A percentile compares a stretch with the other conserved stretches of the same genome.
Conservation (phyloP, 1,140 invertebrate species). For the Anastatus disparis region DNA sequence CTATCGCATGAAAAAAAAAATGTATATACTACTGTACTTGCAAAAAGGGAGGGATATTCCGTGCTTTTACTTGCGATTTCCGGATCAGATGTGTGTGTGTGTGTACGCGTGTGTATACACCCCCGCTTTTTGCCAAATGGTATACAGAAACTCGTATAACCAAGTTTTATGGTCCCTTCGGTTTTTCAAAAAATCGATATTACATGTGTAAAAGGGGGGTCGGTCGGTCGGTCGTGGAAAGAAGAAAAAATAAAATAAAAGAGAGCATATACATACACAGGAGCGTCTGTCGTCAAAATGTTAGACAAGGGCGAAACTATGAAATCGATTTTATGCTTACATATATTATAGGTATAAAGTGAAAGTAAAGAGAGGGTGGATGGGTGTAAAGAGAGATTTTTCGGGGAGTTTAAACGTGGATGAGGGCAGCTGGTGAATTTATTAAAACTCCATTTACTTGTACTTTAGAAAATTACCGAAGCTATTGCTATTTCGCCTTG, state of each 20-base stretch:
- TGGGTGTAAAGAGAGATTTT: too few species aligned
- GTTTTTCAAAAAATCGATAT: constrained; percentile 20
- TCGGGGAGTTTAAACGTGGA: too few species aligned
- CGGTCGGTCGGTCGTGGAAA: not conserved
- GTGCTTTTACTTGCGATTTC: constrained; percentile 41
- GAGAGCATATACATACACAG: too few species aligned
- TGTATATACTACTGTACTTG: not conserved
- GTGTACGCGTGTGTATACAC: too few species aligned
- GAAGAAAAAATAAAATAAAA: too few species aligned
- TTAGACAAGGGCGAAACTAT: too few species aligned
- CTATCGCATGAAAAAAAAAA: not conserved
- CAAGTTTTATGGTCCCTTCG: too few species aligned
- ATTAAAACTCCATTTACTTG: constrained; percentile 20
- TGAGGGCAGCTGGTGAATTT: constrained; percentile 14
- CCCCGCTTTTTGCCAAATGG: constrained; percentile 32
- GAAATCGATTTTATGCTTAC: too few species aligned
- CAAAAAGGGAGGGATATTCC: not conserved
- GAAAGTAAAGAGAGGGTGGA: too few species aligned
- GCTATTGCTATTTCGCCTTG: not conserved
- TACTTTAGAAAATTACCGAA: constrained; percentile 14
- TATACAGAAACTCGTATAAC: too few species aligned
- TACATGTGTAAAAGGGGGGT: not conserved
- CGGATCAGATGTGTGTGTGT: too few species aligned
- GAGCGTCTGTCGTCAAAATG: not conserved
- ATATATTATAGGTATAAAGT: too few species aligned